These are phyloP conservation scores for Aphis gossypii DNA, from an alignment of 1,140 invertebrate species.

Conservation along the genomic window DNA sequence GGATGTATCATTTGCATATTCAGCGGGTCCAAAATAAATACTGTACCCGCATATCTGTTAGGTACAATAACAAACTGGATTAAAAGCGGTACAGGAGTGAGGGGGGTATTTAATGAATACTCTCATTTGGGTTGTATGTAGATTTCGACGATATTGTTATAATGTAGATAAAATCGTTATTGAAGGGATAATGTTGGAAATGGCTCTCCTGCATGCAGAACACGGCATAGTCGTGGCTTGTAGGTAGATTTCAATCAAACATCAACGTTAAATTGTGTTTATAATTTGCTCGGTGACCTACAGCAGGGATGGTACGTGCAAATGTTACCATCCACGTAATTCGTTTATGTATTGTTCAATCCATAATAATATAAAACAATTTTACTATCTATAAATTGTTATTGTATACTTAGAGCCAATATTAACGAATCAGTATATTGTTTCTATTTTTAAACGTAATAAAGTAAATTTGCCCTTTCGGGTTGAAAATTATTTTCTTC, in stretches of 20 bases:
- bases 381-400: background rate
- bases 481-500: background rate
- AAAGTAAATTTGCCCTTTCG: background rate
- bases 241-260: constrained; percentile 32
- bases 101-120: constrained; percentile 39
- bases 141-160: constrained; percentile 27
- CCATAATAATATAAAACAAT: background rate
- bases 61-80: constrained; percentile 40
- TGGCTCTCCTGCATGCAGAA: background rate
- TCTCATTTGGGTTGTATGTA: background rate
- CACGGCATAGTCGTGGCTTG: background rate
- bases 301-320: background rate
- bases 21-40: constrained; percentile 36
- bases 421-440: background rate
- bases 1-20: constrained; percentile 51
- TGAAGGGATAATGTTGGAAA: background rate
- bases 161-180: constrained; percentile 41
- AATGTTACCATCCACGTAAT: background rate
- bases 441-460: background rate
- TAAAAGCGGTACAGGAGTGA: background rate
- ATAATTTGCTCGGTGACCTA: background rate
- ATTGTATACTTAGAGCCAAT: background rate
- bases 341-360: background rate
- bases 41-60: background rate
- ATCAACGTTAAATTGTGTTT: constrained; percentile 10